Evolutionary conservation across 2,797 vertebrate genomes (phyloP).

Genomic region (Denticeps clupeoides): DNA sequence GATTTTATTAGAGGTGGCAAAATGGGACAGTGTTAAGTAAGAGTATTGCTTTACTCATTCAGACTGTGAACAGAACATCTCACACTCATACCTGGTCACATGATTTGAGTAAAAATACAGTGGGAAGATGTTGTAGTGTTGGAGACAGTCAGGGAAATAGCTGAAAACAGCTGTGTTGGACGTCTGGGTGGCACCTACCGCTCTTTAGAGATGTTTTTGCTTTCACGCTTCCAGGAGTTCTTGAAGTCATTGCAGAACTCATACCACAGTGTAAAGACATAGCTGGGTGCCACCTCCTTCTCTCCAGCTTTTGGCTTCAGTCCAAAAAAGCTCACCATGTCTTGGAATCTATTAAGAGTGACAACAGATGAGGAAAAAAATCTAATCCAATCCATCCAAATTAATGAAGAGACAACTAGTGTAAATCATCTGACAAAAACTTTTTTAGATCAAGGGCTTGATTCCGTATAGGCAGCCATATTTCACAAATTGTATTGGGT

Average conservation of each 20-base stretch:
- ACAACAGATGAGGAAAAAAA: slow-evolving; percentile 26
- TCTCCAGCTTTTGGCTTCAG: slow-evolving; percentile 86
- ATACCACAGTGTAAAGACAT: slow-evolving; percentile 87
- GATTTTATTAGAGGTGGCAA: too few relatives aligned
- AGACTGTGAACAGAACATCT: too few relatives aligned
- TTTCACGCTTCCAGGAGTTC: slow-evolving; percentile 84
- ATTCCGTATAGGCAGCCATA: too few relatives aligned
- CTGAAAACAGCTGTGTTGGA: not conserved
- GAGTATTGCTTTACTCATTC: too few relatives aligned
- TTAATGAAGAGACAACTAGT: not conserved
- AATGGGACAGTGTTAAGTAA: too few relatives aligned
- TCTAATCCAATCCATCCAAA: slow-evolving; percentile 15
- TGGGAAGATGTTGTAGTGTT: too few relatives aligned
- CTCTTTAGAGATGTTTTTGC: slow-evolving; percentile 88
- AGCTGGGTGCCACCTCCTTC: slow-evolving; percentile 75
- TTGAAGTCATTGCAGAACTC: slow-evolving; percentile 98
- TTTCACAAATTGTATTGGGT: too few relatives aligned
- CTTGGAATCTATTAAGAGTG: slow-evolving; percentile 70
- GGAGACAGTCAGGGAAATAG: too few relatives aligned
- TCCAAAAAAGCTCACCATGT: slow-evolving; percentile 76
- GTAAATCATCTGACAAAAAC: too few relatives aligned
- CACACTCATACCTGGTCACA: too few relatives aligned
- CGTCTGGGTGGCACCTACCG: slow-evolving; percentile 60
- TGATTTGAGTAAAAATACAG: too few relatives aligned
- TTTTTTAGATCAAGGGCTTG: too few relatives aligned